These are phyloP conservation scores for Neopipo cinnamomea DNA, from an alignment of 2,113 vertebrate genomes.

Conservation along the genomic window DNA sequence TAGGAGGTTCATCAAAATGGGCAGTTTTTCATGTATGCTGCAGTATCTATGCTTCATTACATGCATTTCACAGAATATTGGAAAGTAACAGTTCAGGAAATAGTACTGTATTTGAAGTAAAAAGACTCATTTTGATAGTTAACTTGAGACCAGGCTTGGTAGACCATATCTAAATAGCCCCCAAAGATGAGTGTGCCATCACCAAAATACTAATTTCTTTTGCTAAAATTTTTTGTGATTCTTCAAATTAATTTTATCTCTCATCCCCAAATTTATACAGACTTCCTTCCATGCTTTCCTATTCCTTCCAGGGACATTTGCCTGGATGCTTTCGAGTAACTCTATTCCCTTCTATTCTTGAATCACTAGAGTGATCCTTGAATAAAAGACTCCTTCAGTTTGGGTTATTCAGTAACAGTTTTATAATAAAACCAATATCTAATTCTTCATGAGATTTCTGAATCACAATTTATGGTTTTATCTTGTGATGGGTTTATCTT, in stretches of 20 bases:
- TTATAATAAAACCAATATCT: not conserved
- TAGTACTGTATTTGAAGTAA: not conserved
- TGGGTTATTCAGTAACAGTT: not conserved
- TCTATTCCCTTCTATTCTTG: not conserved
- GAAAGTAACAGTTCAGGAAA: not conserved
- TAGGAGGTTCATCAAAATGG: not conserved
- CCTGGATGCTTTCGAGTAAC: not conserved
- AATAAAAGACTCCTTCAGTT: not conserved
- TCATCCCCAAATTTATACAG: not conserved
- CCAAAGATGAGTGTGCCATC: fast-evolving
- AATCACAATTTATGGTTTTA: not conserved
- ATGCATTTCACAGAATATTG: not conserved
- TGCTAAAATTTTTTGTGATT: not conserved
- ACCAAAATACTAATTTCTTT: not conserved
- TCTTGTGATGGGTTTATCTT: not conserved
- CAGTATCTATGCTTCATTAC: not conserved
- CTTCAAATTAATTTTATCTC: not conserved
- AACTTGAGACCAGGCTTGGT: not conserved
- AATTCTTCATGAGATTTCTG: not conserved
- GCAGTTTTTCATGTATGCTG: not conserved
- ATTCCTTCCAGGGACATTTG: not conserved
- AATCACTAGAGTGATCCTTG: not conserved
- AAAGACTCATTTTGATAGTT: not conserved
- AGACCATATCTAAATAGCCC: not conserved
- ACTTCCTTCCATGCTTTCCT: not conserved